Evolutionary conservation across 1,140 invertebrate species (phyloP).

Genomic region (Capitella teleta): DNA sequence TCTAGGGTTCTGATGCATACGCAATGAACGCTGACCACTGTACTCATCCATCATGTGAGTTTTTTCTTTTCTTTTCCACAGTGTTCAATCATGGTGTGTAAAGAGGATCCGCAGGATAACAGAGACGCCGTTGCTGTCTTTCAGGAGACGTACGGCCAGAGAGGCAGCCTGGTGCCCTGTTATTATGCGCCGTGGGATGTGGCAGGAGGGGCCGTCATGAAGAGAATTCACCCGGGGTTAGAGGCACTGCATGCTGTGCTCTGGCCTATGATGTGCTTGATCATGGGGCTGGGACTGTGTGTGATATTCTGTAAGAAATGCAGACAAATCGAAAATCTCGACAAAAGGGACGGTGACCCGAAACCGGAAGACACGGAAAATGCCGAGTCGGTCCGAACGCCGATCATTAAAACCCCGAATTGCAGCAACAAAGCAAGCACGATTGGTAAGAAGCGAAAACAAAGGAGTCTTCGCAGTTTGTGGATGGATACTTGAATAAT

Average conservation of each 20-base stretch:
- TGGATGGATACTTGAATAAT: too few relatives aligned
- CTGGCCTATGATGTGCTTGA: background rate
- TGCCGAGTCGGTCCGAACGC: too few relatives aligned
- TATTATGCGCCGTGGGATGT: background rate
- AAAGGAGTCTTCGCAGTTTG: too few relatives aligned
- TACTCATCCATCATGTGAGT: too few relatives aligned
- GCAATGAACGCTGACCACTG: too few relatives aligned
- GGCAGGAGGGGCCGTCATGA: background rate
- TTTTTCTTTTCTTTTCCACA: background rate
- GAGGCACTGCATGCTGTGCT: background rate
- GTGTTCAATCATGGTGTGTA: background rate
- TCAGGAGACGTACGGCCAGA: background rate
- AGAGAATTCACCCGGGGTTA: background rate
- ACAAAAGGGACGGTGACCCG: too few relatives aligned
- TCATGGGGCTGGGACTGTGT: background rate
- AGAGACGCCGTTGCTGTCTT: background rate
- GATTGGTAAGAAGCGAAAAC: too few relatives aligned
- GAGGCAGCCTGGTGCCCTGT: background rate
- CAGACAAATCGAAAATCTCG: too few relatives aligned
- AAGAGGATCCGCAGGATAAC: background rate
- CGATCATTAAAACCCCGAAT: too few relatives aligned
- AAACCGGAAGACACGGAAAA: too few relatives aligned
- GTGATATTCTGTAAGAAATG: background rate
- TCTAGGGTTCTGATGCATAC: too few relatives aligned
- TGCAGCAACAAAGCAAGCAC: too few relatives aligned